A percentile compares a stretch with the other conserved stretches of the same genome.
These are phyloP conservation scores for Goniozus legneri DNA, from an alignment of 1,140 invertebrate species.

Conservation along the genomic window DNA sequence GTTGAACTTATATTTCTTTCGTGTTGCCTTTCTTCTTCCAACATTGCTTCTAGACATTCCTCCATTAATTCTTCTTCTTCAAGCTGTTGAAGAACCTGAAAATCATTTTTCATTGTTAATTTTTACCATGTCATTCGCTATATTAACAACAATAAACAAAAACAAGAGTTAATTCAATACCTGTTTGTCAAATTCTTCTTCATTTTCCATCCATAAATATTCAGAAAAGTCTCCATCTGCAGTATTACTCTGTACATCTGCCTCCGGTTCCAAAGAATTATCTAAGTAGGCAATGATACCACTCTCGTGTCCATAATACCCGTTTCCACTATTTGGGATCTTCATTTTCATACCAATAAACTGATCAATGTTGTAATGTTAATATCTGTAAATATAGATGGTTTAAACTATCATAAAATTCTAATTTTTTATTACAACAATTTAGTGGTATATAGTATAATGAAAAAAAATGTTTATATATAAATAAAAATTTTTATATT, in stretches of 20 bases:
- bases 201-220: slow-evolving; percentile 89
- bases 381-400: not conserved
- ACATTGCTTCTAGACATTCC: slow-evolving; percentile 79
- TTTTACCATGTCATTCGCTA: too few relatives aligned
- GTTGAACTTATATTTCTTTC: slow-evolving; percentile 49
- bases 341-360: slow-evolving; percentile 57
- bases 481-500: too few relatives aligned
- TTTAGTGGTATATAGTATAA: too few relatives aligned
- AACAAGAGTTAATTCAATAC: too few relatives aligned
- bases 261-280: slow-evolving; percentile 51
- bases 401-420: too few relatives aligned
- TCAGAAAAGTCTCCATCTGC: slow-evolving; percentile 76
- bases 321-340: slow-evolving; percentile 55
- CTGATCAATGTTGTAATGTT: slow-evolving; percentile 16
- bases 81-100: slow-evolving; percentile 75
- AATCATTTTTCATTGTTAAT: too few relatives aligned
- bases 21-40: slow-evolving; percentile 63
- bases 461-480: too few relatives aligned
- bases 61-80: slow-evolving; percentile 86
- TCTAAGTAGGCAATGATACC: slow-evolving; percentile 50
- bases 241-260: slow-evolving; percentile 55
- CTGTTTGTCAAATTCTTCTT: slow-evolving; percentile 85
- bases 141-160: too few relatives aligned
- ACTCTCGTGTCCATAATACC: slow-evolving; percentile 55
- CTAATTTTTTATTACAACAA: not conserved